Conservation (phyloP, 1,140 invertebrate genomes). For the Danaus plexippus region DNA sequence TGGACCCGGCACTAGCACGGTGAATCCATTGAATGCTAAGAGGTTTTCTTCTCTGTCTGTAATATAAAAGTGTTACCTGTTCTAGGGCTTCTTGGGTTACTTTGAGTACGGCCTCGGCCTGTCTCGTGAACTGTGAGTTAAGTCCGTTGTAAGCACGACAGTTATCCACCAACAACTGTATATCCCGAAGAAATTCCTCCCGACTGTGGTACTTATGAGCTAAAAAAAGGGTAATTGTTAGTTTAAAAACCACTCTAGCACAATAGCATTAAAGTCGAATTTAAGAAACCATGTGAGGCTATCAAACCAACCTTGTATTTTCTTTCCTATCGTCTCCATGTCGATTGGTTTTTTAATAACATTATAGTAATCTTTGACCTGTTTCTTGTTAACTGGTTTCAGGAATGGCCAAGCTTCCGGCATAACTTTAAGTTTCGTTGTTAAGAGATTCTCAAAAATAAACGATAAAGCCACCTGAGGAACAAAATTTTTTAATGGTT, state of each 20-base stretch:
- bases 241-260: not conserved
- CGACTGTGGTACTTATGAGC: constrained; percentile 94
- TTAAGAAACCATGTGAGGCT: too few relatives aligned
- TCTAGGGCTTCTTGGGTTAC: constrained; percentile 81
- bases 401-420: constrained; percentile 94
- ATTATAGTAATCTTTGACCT: constrained; percentile 94
- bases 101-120: constrained; percentile 86
- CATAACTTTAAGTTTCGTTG: constrained; percentile 89
- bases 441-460: constrained; percentile 93
- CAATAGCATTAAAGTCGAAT: not conserved
- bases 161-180: constrained; percentile 91
- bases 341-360: constrained; percentile 96
- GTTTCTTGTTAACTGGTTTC: constrained; percentile 96
- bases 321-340: constrained; percentile 91
- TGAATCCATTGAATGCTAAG: too few relatives aligned
- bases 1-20: too few relatives aligned
- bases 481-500: not conserved
- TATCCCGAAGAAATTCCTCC: constrained; percentile 89
- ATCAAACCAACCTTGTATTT: constrained; percentile 78
- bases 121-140: constrained; percentile 88
- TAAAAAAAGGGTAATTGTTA: constrained; percentile 34
- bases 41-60: too few relatives aligned
- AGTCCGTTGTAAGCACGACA: constrained; percentile 93
- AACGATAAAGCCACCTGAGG: constrained; percentile 89
- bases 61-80: constrained; percentile 73